These are phyloP conservation scores for Drosophila infuscata DNA, from an alignment of 2,888 invertebrate species.

Conservation along the genomic window DNA sequence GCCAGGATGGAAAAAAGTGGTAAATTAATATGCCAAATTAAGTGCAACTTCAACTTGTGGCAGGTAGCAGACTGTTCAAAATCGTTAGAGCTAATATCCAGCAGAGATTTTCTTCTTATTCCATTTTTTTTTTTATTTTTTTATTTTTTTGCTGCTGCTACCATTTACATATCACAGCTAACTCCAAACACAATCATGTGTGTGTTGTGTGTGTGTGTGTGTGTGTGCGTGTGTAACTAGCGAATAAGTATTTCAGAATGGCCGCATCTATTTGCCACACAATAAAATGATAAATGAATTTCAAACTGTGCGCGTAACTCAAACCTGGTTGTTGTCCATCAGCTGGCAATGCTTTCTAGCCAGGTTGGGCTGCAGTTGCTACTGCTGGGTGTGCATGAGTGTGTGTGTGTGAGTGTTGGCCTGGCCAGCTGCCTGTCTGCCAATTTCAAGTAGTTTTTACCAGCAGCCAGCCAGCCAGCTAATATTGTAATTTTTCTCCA, in stretches of 20 bases:
- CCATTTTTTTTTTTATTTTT: slow-evolving; percentile 14
- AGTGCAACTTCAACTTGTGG: slow-evolving; percentile 53
- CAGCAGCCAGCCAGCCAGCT: slow-evolving; percentile 41
- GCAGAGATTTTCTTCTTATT: slow-evolving; percentile 41
- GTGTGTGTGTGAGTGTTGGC: slow-evolving; percentile 1
- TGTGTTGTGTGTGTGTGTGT: not conserved
- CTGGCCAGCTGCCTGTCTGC: slow-evolving; percentile 15
- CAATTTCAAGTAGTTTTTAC: slow-evolving; percentile 50
- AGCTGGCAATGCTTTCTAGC: slow-evolving; percentile 22
- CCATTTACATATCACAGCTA: slow-evolving; percentile 50
- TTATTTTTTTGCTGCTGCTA: slow-evolving; percentile 26
- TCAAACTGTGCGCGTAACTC: slow-evolving; percentile 79
- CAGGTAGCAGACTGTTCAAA: slow-evolving; percentile 56
- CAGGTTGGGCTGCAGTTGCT: not conserved
- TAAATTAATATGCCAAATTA: slow-evolving; percentile 68
- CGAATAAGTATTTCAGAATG: slow-evolving; percentile 35
- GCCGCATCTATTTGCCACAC: slow-evolving; percentile 63
- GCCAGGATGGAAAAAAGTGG: slow-evolving; percentile 16
- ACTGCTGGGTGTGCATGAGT: not conserved
- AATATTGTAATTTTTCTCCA: slow-evolving; percentile 61
- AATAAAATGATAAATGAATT: slow-evolving; percentile 77
- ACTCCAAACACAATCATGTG: not conserved
- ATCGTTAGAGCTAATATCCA: slow-evolving; percentile 59
- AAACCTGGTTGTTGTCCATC: slow-evolving; percentile 59
- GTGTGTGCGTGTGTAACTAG: slow-evolving; percentile 17